Evolutionary conservation across 2,113 vertebrate species (phyloP), one percentile per base, ranked within the genome.

Genomic region (Clarias batrachus): DNA sequence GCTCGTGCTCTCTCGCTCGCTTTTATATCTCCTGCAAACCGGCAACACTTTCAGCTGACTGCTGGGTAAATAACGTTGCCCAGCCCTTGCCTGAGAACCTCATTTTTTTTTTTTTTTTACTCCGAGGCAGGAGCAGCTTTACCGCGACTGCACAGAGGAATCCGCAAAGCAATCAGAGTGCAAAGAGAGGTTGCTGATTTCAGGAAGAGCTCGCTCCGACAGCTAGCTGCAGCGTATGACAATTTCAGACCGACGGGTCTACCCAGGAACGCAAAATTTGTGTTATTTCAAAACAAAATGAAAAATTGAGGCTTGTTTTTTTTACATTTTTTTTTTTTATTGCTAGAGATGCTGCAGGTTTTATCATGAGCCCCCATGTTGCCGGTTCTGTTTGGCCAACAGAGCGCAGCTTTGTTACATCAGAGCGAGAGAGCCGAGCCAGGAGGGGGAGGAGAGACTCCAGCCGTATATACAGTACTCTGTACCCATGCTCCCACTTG

Each of bases 401-500:
- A 59, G 68, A 89, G 65, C 87, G 81, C 82, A 88, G 83, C 87
- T 77, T 88, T 71, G 70, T 92, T 92, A 91, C 91, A 93, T 93
- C 92, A 90, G 19, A 88, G 88, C 89, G 86, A 80, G 82, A 90
- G 54, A 77, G 74, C 60, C 66, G 71, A 90, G 56, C 76, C 14
- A 85, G 25, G n/a, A 87, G 76, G 83, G 78, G 83, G 86, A 79
- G 80, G 82, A 85, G 83, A 52, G 73, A 56, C 83, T 74, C 59
- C 73, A 76, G 87, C 25, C n/a, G 77, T 73, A 74, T 82, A 81
- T 87, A 80, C 81, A 81, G 48, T 88, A 88, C 83, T 84, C 83
- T 91, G 88, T 87, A 87, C 90, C 85, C 90, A 92, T 88, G 90
- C 91, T 92, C 91, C 90, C 66, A 88, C 87, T 92, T 91, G 92